Evolutionary conservation across 2,888 invertebrate genomes (phyloP).

Genomic region (Chromoteleia sp.): DNA sequence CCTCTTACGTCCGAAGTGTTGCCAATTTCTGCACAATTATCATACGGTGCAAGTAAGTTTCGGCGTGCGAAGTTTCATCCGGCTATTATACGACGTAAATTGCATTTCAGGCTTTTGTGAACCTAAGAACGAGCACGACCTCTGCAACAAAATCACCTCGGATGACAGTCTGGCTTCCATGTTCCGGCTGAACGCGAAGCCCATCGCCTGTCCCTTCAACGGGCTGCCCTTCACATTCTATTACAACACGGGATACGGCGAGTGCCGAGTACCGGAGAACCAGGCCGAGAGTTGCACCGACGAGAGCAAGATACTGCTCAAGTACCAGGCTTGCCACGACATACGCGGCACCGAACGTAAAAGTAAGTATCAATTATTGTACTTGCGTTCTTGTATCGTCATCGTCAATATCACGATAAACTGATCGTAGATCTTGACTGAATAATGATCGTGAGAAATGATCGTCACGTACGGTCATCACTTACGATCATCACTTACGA

Average conservation of each 20-base stretch:
- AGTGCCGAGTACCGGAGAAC: constrained; percentile 91
- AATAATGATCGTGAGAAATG: too few species aligned
- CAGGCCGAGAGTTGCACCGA: constrained; percentile 94
- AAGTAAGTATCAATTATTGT: constrained; percentile 87
- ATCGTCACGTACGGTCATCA: too few species aligned
- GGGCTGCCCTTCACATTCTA: constrained; percentile 93
- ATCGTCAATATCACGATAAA: too few species aligned
- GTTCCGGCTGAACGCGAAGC: constrained; percentile 89
- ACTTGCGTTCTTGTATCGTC: too few species aligned
- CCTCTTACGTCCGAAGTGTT: constrained; percentile 46
- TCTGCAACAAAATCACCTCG: constrained; percentile 88
- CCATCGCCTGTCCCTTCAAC: constrained; percentile 92
- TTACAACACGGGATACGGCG: constrained; percentile 90
- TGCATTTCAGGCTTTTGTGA: constrained; percentile 86
- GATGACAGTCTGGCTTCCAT: constrained; percentile 91
- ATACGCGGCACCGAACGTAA: constrained; percentile 91
- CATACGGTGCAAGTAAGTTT: constrained; percentile 42
- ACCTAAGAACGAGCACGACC: constrained; percentile 82
- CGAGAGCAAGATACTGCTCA: constrained; percentile 91
- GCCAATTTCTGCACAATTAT: constrained; percentile 64
- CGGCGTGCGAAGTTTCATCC: constrained; percentile 45
- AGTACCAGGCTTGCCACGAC: constrained; percentile 94
- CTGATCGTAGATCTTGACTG: too few species aligned
- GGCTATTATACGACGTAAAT: constrained; percentile 60
- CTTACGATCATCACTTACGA: too few species aligned